These are phyloP conservation scores for Deroptyus accipitrinus DNA, from an alignment of 2,113 vertebrate genomes.

Conservation along the genomic window DNA sequence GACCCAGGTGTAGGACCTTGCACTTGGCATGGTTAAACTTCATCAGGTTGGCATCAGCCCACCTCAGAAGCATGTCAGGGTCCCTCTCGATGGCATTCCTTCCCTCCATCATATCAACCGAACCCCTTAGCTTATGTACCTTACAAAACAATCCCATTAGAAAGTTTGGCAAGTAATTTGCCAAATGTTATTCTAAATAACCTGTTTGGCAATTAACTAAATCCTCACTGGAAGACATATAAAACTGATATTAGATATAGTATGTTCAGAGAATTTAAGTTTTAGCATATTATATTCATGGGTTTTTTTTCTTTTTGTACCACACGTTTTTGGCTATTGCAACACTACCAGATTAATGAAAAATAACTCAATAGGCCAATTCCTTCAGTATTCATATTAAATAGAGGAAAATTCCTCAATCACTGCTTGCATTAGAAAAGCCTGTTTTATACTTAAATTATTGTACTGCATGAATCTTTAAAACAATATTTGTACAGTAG, in stretches of 20 bases:
- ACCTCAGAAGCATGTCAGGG: too few relatives aligned
- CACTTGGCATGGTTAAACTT: too few relatives aligned
- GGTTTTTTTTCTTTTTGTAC: neutral
- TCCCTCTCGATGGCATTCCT: too few relatives aligned
- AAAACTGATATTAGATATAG: neutral
- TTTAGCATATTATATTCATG: neutral
- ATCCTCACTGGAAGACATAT: neutral
- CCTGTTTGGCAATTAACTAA: neutral
- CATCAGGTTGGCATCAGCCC: too few relatives aligned
- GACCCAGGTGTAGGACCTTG: too few relatives aligned
- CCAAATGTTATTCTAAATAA: neutral
- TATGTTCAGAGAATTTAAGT: neutral
- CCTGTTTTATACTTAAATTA: slow-evolving; percentile 63
- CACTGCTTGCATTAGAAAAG: slow-evolving; percentile 58
- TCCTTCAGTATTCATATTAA: slow-evolving; percentile 41
- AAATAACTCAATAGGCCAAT: slow-evolving; percentile 54
- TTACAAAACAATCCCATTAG: neutral
- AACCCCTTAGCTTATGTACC: neutral
- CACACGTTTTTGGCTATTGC: neutral
- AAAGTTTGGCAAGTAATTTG: neutral
- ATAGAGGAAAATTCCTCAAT: slow-evolving; percentile 53
- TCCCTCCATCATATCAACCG: too few relatives aligned
- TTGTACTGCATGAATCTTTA: slow-evolving; percentile 45
- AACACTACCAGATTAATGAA: slow-evolving; percentile 29
- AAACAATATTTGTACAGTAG: slow-evolving; percentile 62